Evolutionary conservation across 2,797 vertebrate species (phyloP).

Genomic region (Corythornis leucogaster): DNA sequence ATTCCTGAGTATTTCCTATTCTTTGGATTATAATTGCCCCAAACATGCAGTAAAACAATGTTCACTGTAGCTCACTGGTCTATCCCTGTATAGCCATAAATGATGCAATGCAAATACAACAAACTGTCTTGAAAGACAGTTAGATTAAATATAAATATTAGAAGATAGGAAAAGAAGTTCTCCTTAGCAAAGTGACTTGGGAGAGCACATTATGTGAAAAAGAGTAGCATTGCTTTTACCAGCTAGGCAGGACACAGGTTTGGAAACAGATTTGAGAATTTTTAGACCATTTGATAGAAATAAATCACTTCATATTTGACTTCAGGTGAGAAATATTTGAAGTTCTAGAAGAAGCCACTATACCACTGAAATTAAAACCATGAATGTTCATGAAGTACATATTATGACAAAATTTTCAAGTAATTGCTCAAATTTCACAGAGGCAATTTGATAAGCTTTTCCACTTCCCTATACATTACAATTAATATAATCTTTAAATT

Average conservation of each 20-base stretch:
- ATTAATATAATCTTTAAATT: background rate
- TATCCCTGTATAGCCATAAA: background rate
- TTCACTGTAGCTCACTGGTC: background rate
- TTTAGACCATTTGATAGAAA: background rate
- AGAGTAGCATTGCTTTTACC: background rate
- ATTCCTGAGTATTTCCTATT: background rate
- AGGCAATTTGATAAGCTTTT: background rate
- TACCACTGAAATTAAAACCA: background rate
- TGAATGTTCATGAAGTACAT: background rate
- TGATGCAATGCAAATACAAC: background rate
- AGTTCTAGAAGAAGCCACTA: background rate
- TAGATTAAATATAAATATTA: background rate
- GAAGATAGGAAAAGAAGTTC: background rate
- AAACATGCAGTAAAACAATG: rapidly evolving
- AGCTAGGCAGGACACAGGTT: background rate
- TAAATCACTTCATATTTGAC: background rate
- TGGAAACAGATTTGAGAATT: background rate
- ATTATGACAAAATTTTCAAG: background rate
- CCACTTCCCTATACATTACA: background rate
- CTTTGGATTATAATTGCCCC: background rate
- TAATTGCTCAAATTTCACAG: background rate
- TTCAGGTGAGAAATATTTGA: background rate
- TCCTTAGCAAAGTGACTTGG: background rate
- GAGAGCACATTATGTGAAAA: background rate
- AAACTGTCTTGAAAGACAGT: background rate